phyloP scores from a whole-genome alignment of 37 sponge, comb jelly and placozoan genomes.

The Corticium candelabrum region DNA sequence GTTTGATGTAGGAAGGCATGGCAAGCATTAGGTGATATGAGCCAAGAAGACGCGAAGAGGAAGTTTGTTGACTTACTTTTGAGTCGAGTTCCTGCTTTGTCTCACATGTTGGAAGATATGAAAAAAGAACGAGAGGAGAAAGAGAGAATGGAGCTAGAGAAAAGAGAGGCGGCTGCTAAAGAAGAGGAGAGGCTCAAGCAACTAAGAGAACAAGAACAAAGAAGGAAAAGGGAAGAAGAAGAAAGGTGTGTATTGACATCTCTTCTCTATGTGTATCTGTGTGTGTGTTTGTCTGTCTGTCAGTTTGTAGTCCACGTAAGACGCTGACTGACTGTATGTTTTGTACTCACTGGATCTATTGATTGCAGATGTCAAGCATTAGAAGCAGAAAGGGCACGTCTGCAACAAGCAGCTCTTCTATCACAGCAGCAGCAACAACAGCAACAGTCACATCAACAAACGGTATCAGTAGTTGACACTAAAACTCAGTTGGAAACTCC shows the following conservation, averaged over 20 bases:
- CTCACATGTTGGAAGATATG: not conserved
- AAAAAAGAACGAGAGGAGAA: not conserved
- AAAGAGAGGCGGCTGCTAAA: not conserved
- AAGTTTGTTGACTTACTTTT: constrained; percentile 40
- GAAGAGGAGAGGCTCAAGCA: not conserved
- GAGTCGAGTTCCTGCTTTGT: not conserved
- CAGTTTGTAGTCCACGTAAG: no score
- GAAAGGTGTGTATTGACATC: no score
- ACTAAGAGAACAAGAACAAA: not conserved
- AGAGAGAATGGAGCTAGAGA: not conserved
- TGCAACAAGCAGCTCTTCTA: no score
- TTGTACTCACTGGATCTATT: no score
- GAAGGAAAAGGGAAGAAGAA: not conserved
- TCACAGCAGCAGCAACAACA: not conserved
- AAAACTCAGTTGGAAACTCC: not conserved
- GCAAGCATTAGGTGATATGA: constrained; percentile 57
- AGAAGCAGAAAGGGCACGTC: no score
- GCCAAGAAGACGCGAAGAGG: constrained; percentile 43
- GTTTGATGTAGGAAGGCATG: constrained; percentile 62
- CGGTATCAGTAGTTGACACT: not conserved
- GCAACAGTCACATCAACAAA: not conserved
- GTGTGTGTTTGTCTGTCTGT: no score
- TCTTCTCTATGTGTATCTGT: no score
- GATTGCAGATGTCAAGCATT: no score
- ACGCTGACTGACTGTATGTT: no score